Conservation (phyloP, 2,888 invertebrate genomes). For the Timema cristinae region DNA sequence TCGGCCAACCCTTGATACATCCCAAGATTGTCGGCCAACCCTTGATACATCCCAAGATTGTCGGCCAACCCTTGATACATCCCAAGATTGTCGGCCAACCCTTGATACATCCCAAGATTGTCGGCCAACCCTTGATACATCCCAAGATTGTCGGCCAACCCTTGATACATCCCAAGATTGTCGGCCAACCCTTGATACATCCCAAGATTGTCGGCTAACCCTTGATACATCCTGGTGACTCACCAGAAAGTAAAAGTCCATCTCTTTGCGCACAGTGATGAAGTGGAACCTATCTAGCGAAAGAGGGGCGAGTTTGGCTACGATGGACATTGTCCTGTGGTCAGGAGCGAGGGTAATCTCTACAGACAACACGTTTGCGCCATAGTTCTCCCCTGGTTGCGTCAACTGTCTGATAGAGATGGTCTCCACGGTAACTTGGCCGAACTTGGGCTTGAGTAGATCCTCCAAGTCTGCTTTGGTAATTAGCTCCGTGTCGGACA, state of each 20-base stretch:
- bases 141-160: too few relatives aligned
- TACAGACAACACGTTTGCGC: background rate
- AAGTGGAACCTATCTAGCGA: background rate
- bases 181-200: too few relatives aligned
- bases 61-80: too few relatives aligned
- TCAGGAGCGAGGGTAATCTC: background rate
- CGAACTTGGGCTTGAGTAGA: background rate
- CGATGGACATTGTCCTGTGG: slow-evolving; percentile 1
- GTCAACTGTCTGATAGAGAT: background rate
- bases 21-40: too few relatives aligned
- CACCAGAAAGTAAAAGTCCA: background rate
- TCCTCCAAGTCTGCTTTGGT: slow-evolving; percentile 9
- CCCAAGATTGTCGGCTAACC: too few relatives aligned
- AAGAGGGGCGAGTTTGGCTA: background rate
- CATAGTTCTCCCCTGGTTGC: background rate
- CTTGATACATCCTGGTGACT: background rate
- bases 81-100: too few relatives aligned
- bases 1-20: too few relatives aligned
- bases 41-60: too few relatives aligned
- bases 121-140: too few relatives aligned
- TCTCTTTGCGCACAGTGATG: background rate
- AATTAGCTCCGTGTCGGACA: background rate
- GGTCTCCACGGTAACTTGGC: background rate
- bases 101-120: too few relatives aligned
- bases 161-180: too few relatives aligned